A percentile compares a stretch with the other conserved stretches of the same genome.
Evolutionary conservation across 2,888 invertebrate species (phyloP).

Genomic region (Tuberolachnus salignus): DNA sequence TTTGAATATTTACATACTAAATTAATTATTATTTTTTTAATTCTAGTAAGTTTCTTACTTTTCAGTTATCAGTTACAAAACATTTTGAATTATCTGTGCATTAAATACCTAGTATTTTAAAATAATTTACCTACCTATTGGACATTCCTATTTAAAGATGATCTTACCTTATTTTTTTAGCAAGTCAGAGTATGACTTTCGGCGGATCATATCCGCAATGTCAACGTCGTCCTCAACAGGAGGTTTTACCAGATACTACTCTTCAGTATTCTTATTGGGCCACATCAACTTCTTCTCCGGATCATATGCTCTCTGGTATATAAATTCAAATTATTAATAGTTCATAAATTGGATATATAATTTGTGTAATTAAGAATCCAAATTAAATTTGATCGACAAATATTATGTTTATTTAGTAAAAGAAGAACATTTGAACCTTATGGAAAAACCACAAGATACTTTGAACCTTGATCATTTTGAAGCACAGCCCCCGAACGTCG

Average conservation of each 20-base stretch:
- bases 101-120: not conserved
- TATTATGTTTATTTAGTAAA: slow-evolving; percentile 34
- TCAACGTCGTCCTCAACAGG: slow-evolving; percentile 43
- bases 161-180: slow-evolving; percentile 19
- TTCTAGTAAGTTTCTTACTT: no score
- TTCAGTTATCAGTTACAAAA: not conserved
- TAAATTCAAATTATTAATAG: not conserved
- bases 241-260: slow-evolving; percentile 48
- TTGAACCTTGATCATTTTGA: slow-evolving; percentile 50
- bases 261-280: slow-evolving; percentile 49
- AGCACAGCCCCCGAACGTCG: slow-evolving; percentile 38
- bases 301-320: slow-evolving; percentile 42
- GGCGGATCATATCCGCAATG: slow-evolving; percentile 44
- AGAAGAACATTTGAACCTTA: slow-evolving; percentile 47
- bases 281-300: slow-evolving; percentile 53
- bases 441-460: slow-evolving; percentile 48
- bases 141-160: not conserved
- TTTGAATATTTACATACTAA: not conserved
- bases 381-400: not conserved
- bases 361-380: not conserved
- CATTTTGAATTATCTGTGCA: not conserved
- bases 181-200: slow-evolving; percentile 36
- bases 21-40: no score
- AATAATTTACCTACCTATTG: no score
- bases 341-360: not conserved